These are phyloP conservation scores for Ochlodes sylvanus DNA, from an alignment of 2,888 invertebrate species.

Conservation along the genomic window DNA sequence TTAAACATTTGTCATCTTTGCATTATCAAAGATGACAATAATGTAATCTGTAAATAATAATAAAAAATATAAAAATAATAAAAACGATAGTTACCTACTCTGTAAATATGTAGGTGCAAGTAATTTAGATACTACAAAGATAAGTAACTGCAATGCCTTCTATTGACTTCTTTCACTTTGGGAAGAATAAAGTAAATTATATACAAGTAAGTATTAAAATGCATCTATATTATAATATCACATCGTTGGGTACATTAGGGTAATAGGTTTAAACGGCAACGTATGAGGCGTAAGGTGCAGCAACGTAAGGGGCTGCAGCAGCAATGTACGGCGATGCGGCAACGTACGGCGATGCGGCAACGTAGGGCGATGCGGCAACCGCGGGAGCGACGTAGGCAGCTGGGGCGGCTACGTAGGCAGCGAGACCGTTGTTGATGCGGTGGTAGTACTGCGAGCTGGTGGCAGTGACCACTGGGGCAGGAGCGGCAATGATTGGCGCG, in stretches of 20 bases:
- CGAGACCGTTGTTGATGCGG: slow-evolving; percentile 85
- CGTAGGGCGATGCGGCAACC: slow-evolving; percentile 50
- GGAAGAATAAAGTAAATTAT: not conserved
- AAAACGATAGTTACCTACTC: too few relatives aligned
- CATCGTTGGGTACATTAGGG: slow-evolving; percentile 32
- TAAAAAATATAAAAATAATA: too few relatives aligned
- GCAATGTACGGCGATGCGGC: slow-evolving; percentile 49
- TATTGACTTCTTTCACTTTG: not conserved
- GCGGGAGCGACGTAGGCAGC: slow-evolving; percentile 65
- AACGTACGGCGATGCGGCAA: slow-evolving; percentile 53
- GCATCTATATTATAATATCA: slow-evolving; percentile 44
- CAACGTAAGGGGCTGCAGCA: slow-evolving; percentile 48
- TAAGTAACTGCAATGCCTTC: too few relatives aligned
- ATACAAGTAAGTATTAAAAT: slow-evolving; percentile 2
- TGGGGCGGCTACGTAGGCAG: slow-evolving; percentile 74
- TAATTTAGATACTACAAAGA: too few relatives aligned
- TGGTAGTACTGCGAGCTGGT: slow-evolving; percentile 89
- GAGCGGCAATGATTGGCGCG: slow-evolving; percentile 63
- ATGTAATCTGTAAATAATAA: too few relatives aligned
- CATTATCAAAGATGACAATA: too few relatives aligned
- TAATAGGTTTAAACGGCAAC: slow-evolving; percentile 43
- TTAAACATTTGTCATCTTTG: too few relatives aligned
- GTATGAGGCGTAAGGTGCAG: slow-evolving; percentile 47
- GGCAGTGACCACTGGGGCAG: slow-evolving; percentile 85
- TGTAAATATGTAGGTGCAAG: not conserved